Conservation (phyloP, 2,113 vertebrate species). For the Chamaetylas fuelleborni region DNA sequence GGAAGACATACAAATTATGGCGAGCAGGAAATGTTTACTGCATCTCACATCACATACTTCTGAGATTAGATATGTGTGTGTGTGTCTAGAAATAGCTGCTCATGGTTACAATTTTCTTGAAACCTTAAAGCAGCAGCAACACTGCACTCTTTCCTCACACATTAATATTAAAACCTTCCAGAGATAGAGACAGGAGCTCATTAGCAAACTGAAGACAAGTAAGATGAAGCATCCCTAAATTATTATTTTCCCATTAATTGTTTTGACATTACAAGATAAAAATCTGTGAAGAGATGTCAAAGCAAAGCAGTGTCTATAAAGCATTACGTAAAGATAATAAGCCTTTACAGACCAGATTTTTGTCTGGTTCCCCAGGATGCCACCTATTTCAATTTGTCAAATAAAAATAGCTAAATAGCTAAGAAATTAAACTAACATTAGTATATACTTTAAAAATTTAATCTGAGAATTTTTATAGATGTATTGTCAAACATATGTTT, state of each 20-base stretch:
- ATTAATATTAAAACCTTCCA: background rate
- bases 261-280: background rate
- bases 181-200: background rate
- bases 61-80: background rate
- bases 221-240: background rate
- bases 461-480: background rate
- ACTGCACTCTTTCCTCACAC: background rate
- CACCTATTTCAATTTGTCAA: background rate
- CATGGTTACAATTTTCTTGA: background rate
- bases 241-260: slow-evolving; percentile 17
- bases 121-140: background rate
- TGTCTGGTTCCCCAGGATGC: background rate
- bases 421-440: background rate
- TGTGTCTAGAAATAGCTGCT: background rate
- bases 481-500: background rate
- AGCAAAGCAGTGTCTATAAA: background rate
- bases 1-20: background rate
- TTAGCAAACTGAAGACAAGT: background rate
- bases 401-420: background rate
- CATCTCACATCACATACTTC: background rate
- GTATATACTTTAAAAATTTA: background rate
- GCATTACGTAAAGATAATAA: background rate
- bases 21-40: background rate
- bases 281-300: background rate
- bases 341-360: background rate